Conservation (phyloP, 2,888 invertebrate species). For the Tetheella fluctuosa region DNA sequence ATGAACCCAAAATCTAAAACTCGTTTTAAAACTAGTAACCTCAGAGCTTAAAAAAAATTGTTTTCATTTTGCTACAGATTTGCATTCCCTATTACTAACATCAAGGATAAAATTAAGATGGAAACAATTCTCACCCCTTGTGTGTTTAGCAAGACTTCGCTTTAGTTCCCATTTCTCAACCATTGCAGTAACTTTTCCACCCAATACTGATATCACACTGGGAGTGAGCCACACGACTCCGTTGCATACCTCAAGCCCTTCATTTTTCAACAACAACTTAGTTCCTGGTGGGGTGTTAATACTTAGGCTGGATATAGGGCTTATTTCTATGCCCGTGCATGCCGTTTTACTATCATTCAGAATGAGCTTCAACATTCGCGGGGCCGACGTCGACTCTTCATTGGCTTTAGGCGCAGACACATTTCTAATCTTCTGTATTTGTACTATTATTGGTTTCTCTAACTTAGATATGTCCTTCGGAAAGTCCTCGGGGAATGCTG, state of each 20-base stretch:
- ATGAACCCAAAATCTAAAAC: no score
- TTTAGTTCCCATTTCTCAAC: conserved; percentile 95
- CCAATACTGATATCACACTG: conserved; percentile 88
- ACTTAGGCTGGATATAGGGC: conserved; percentile 87
- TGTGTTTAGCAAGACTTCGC: conserved; percentile 86
- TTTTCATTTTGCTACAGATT: no score
- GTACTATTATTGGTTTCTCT: conserved; percentile 88
- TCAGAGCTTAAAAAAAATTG: no score
- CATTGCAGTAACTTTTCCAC: conserved; percentile 92
- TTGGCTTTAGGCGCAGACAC: conserved; percentile 95
- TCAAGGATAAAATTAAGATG: neutral
- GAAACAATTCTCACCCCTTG: conserved; percentile 75
- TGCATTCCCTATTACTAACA: no score
- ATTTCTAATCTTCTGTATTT: conserved; percentile 94
- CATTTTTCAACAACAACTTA: conserved; percentile 85
- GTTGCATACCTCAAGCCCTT: conserved; percentile 84
- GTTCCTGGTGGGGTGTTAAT: conserved; percentile 95
- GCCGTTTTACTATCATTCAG: conserved; percentile 93
- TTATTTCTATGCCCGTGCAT: conserved; percentile 91
- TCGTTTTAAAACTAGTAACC: no score
- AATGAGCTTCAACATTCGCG: conserved; percentile 92
- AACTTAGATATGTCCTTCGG: conserved; percentile 83
- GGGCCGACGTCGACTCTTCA: conserved; percentile 92
- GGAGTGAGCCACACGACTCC: conserved; percentile 90
- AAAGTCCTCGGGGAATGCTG: conserved; percentile 88